Evolutionary conservation across 2,797 vertebrate species (phyloP).

Genomic region (Nyctibius grandis): DNA sequence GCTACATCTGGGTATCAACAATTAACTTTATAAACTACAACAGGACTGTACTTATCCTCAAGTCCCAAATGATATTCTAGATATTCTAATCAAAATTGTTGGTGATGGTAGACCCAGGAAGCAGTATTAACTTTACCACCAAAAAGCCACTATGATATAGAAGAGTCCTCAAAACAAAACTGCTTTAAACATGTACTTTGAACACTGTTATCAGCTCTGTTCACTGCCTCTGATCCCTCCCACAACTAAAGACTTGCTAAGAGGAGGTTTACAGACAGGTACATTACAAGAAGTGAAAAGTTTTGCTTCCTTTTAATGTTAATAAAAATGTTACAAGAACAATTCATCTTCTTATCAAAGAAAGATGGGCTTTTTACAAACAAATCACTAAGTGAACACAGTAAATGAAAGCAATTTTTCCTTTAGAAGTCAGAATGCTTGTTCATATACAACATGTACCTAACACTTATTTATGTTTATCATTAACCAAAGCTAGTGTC

Average conservation of each 20-base stretch:
- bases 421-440: neutral
- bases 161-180: neutral
- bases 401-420: neutral
- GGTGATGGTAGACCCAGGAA: neutral
- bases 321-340: neutral
- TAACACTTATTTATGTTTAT: neutral
- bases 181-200: neutral
- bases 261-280: neutral
- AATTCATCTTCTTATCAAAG: neutral
- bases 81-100: neutral
- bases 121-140: neutral
- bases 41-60: neutral
- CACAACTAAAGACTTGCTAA: neutral
- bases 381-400: neutral
- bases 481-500: conserved; percentile 9
- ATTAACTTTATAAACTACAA: neutral
- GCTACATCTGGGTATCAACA: neutral
- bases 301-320: neutral
- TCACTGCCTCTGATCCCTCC: neutral
- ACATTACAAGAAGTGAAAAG: neutral
- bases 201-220: neutral
- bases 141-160: neutral
- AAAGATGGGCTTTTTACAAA: neutral
- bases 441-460: accelerated
- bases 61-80: neutral